Evolutionary conservation across 2,113 vertebrate species (phyloP).

Genomic region (Erpornis zantholeuca): DNA sequence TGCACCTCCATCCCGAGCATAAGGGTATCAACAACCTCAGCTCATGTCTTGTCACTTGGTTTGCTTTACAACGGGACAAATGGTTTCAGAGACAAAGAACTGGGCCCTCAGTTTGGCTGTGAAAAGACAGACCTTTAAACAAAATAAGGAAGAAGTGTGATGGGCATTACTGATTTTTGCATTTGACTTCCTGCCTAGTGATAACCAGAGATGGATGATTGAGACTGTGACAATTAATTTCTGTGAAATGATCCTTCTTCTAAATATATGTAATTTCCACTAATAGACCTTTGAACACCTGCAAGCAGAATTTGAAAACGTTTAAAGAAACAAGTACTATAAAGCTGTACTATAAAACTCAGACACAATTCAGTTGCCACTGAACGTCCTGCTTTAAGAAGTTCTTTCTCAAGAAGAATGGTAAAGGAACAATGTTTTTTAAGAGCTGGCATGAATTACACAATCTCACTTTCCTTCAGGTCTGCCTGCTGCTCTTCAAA

Average conservation of each 20-base stretch:
- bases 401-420: neutral
- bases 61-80: neutral
- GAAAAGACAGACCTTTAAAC: neutral
- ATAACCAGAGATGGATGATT: neutral
- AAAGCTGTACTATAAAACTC: neutral
- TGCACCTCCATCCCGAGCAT: neutral
- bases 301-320: neutral
- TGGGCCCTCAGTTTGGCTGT: neutral
- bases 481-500: neutral
- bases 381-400: neutral
- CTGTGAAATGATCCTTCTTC: neutral
- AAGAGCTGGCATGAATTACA: neutral
- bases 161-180: neutral
- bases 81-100: neutral
- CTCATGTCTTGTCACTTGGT: neutral
- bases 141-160: neutral
- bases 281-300: neutral
- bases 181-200: neutral
- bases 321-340: neutral
- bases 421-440: neutral
- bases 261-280: neutral
- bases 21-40: neutral
- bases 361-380: neutral
- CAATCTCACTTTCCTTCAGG: neutral
- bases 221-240: neutral